Percentiles rank a stretch among this genome's conserved stretches.
These are phyloP conservation scores for Stratiomys singularior DNA, from an alignment of 2,888 invertebrate genomes.

Conservation along the genomic window DNA sequence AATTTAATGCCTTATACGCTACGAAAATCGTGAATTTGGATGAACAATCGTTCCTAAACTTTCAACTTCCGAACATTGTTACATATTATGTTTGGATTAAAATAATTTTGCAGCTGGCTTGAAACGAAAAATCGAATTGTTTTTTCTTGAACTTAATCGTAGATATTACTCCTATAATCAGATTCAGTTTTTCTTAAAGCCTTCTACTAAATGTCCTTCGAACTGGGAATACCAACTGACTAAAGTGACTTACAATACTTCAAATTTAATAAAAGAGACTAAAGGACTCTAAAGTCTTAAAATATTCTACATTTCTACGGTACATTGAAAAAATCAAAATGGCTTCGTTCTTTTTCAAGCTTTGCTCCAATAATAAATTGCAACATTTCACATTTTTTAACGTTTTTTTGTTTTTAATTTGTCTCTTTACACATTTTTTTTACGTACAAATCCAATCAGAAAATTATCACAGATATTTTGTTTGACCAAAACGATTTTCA, in stretches of 20 bases:
- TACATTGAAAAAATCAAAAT: not conserved
- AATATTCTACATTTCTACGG: not conserved
- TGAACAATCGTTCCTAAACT: not conserved
- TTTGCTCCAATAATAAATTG: conserved; percentile 5
- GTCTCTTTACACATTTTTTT: conserved; percentile 26
- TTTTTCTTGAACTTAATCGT: too few species aligned
- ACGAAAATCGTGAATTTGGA: not conserved
- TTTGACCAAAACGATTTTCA: conserved; percentile 47
- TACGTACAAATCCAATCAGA: conserved; percentile 49
- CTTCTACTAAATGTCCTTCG: too few species aligned
- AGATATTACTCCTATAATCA: too few species aligned
- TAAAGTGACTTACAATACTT: too few species aligned
- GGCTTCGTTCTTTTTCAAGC: not conserved
- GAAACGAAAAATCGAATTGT: too few species aligned
- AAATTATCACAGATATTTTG: conserved; percentile 53
- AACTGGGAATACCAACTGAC: too few species aligned
- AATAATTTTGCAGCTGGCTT: too few species aligned
- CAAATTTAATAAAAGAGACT: too few species aligned
- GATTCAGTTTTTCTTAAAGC: too few species aligned
- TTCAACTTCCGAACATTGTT: too few species aligned
- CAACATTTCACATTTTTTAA: conserved; percentile 7
- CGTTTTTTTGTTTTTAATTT: not conserved
- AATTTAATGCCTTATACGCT: too few species aligned
- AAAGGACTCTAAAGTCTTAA: not conserved
- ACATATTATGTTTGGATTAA: too few species aligned